Evolutionary conservation across 1,140 invertebrate species (phyloP).

Genomic region (Dryas iulia): DNA sequence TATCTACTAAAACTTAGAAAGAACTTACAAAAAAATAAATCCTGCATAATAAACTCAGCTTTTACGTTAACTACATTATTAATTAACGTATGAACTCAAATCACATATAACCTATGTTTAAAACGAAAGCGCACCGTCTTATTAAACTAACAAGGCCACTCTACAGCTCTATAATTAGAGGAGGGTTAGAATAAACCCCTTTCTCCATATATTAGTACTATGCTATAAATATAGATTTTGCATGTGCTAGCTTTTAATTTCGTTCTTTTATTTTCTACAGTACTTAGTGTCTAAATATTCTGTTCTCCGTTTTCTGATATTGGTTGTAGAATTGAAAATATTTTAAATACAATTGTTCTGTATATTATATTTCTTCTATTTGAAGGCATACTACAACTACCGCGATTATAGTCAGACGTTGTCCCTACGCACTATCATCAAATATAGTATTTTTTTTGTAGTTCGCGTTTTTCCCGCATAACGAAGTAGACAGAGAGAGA

Average conservation of each 20-base stretch:
- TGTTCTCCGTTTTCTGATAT: neutral
- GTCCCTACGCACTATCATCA: too few relatives aligned
- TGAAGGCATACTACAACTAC: too few relatives aligned
- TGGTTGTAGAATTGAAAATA: too few relatives aligned
- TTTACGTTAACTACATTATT: neutral
- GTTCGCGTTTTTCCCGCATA: too few relatives aligned
- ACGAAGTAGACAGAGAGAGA: too few relatives aligned
- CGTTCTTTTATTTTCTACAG: neutral
- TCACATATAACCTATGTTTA: constrained; percentile 10
- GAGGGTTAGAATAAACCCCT: constrained; percentile 5
- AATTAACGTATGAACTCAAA: neutral
- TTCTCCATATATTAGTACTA: neutral
- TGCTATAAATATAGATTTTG: neutral
- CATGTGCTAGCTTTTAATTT: too few relatives aligned
- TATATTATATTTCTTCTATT: too few relatives aligned
- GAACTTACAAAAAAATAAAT: too few relatives aligned
- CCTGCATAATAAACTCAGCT: neutral
- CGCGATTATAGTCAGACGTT: too few relatives aligned
- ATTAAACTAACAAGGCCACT: constrained; percentile 10
- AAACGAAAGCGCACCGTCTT: constrained; percentile 7
- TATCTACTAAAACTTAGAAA: too few relatives aligned
- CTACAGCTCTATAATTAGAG: neutral
- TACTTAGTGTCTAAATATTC: neutral
- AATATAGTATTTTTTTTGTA: too few relatives aligned
- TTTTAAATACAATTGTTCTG: too few relatives aligned